These are phyloP conservation scores for Scarus forsteni DNA, from an alignment of 2,797 vertebrate genomes.

Conservation along the genomic window DNA sequence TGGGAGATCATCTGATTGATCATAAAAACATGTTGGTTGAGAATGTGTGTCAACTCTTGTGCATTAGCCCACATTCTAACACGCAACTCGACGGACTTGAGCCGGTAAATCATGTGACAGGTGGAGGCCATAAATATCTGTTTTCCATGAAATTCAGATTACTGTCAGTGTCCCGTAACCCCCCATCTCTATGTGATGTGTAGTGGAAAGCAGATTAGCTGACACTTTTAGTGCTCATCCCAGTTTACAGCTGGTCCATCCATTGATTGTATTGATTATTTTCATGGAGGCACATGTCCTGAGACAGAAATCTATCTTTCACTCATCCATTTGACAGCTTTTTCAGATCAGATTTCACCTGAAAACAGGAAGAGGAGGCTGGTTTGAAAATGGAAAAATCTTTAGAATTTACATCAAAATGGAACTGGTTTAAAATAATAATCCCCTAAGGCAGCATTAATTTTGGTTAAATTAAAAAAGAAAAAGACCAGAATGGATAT, in stretches of 20 bases:
- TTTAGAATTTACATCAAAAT: too few species aligned
- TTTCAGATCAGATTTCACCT: constrained; percentile 12
- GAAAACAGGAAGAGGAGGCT: constrained; percentile 3
- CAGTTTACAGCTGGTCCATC: constrained; percentile 26
- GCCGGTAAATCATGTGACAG: constrained; percentile 14
- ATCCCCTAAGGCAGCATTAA: too few species aligned
- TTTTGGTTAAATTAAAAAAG: too few species aligned
- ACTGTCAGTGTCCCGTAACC: neutral
- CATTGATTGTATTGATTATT: constrained; percentile 58
- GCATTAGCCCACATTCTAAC: constrained; percentile 49
- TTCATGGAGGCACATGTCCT: constrained; percentile 15
- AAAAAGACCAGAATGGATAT: too few species aligned
- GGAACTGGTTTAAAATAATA: too few species aligned
- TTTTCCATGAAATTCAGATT: neutral
- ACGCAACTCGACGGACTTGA: constrained; percentile 1
- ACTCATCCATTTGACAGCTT: neutral
- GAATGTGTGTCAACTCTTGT: constrained; percentile 12
- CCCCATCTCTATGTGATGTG: neutral
- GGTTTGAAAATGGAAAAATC: too few species aligned
- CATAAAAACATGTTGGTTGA: constrained; percentile 9
- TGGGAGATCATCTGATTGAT: constrained; percentile 13
- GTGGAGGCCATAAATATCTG: neutral
- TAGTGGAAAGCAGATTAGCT: neutral
- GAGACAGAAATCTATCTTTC: neutral
- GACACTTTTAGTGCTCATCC: neutral